Evolutionary conservation across 2,797 vertebrate species (phyloP).

Genomic region (Gadopsis marmoratus): DNA sequence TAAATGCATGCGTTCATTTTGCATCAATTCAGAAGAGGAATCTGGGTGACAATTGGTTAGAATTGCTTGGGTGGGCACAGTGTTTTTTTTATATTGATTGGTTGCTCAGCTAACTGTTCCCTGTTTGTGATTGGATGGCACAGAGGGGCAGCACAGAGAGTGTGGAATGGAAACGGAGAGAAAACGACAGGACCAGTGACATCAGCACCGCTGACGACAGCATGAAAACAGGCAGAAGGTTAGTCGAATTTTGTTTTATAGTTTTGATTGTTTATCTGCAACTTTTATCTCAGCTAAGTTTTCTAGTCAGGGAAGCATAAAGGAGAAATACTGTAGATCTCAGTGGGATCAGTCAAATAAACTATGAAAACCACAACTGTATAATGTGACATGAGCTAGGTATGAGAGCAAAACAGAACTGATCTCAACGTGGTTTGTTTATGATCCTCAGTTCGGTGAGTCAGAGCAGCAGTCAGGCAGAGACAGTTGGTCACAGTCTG

Average conservation of each 20-base stretch:
- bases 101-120: background rate
- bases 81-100: background rate
- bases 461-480: constrained; percentile 72
- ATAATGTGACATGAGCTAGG: background rate
- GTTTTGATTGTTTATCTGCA: background rate
- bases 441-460: constrained; percentile 67
- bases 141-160: constrained; percentile 74
- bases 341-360: background rate
- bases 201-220: constrained; percentile 78
- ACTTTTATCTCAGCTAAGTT: background rate
- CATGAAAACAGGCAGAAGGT: constrained; percentile 81
- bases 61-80: background rate
- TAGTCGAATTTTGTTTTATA: constrained; percentile 40
- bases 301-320: background rate
- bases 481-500: constrained; percentile 67
- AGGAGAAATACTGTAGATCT: background rate
- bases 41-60: background rate
- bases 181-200: constrained; percentile 79
- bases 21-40: background rate
- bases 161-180: constrained; percentile 67
- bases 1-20: background rate
- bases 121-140: constrained; percentile 36
- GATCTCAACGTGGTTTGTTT: background rate
- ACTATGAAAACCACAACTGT: background rate
- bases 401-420: background rate